Percentiles rank a stretch among this genome's conserved stretches.
Evolutionary conservation across 2,113 vertebrate species (phyloP).

Genomic region (Promerops cafer): DNA sequence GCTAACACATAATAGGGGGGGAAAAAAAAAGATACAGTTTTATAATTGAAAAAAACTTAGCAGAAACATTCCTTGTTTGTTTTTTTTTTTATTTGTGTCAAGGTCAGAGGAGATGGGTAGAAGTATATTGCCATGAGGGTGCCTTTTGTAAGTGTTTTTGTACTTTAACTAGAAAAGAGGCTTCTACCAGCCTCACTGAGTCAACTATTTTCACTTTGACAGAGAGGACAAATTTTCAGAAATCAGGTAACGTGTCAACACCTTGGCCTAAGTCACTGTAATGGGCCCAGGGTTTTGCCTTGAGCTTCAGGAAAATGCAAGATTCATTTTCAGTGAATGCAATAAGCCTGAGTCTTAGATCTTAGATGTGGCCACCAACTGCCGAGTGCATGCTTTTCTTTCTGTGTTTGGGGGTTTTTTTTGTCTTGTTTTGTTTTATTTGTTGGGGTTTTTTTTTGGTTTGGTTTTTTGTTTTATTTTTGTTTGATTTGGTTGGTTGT

Average conservation of each 20-base stretch:
- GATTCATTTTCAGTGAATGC: neutral
- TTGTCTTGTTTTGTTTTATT: neutral
- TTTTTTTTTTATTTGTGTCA: neutral
- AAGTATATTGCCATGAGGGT: neutral
- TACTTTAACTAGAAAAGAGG: neutral
- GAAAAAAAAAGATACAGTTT: accelerated
- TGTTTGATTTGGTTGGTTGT: neutral
- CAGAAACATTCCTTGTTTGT: neutral
- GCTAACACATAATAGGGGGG: neutral
- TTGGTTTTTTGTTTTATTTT: neutral
- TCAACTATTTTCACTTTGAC: neutral
- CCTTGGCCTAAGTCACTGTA: neutral
- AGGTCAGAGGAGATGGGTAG: neutral
- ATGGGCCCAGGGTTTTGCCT: neutral
- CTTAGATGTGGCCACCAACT: neutral
- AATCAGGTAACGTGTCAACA: neutral
- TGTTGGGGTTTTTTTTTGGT: neutral
- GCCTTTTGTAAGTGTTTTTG: neutral
- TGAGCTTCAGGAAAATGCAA: neutral
- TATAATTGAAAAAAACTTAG: neutral
- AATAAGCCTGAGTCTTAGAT: neutral
- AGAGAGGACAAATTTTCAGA: neutral
- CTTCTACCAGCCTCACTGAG: neutral
- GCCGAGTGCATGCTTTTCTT: neutral
- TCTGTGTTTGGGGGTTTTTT: accelerated